Conservation (phyloP, 2,113 vertebrate species). For the Lagopus muta region DNA sequence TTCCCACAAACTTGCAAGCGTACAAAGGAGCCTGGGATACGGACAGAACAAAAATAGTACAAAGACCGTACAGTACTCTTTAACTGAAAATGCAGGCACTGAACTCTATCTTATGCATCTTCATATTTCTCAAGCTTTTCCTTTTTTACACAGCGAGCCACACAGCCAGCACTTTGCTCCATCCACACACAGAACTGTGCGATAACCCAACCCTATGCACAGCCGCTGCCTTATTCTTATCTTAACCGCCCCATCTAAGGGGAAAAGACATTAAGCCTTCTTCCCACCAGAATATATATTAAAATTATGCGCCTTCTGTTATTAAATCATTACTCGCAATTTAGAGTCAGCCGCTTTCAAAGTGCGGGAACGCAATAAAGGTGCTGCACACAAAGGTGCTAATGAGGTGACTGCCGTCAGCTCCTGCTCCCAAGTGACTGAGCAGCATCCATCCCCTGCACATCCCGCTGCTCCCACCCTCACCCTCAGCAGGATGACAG, state of each 20-base stretch:
- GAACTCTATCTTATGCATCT: background rate
- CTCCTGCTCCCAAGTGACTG: background rate
- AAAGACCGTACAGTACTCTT: conserved; percentile 64
- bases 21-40: conserved; percentile 67
- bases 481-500: too few relatives aligned
- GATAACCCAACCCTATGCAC: background rate
- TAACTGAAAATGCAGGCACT: conserved; percentile 31
- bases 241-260: background rate
- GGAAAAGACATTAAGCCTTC: background rate
- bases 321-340: background rate
- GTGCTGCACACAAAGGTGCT: background rate
- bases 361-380: conserved; percentile 5
- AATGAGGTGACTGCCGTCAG: conserved; percentile 10
- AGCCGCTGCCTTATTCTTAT: background rate
- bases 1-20: conserved; percentile 58
- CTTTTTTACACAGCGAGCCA: background rate
- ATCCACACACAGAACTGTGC: background rate
- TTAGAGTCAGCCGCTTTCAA: conserved; percentile 11
- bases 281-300: background rate
- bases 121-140: background rate
- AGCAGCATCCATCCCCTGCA: too few relatives aligned
- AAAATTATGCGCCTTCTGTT: background rate
- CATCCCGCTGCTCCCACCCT: too few relatives aligned
- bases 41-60: conserved; percentile 65
- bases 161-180: background rate